Conservation (phyloP, 2,797 vertebrate species). For the Antennarius maculatus region DNA sequence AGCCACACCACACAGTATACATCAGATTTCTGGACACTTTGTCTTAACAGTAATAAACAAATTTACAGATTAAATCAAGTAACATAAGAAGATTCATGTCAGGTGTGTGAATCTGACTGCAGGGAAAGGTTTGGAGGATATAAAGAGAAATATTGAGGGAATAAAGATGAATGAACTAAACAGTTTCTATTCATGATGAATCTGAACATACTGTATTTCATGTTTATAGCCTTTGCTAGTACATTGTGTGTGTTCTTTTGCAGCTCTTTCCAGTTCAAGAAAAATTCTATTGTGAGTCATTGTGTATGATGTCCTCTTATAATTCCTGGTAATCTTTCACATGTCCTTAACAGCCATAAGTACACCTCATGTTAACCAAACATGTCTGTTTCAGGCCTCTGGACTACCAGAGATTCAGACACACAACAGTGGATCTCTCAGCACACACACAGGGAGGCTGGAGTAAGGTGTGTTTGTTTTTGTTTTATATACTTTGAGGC, state of each 20-base stretch:
- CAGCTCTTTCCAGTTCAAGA: neutral
- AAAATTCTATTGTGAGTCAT: neutral
- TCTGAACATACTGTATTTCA: no score
- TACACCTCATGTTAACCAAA: neutral
- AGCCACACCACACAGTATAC: neutral
- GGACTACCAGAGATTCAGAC: constrained; percentile 87
- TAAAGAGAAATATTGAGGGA: no score
- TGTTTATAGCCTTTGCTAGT: no score
- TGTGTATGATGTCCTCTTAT: neutral
- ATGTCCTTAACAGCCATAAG: neutral
- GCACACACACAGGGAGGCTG: constrained; percentile 86
- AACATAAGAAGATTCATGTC: no score
- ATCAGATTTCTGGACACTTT: neutral
- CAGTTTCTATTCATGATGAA: no score
- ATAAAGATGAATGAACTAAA: no score
- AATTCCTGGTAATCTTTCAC: neutral
- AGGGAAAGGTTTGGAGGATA: no score
- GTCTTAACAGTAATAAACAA: no score
- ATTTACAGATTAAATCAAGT: no score
- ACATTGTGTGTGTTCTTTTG: neutral
- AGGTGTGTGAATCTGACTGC: no score
- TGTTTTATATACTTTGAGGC: neutral
- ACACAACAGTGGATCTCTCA: constrained; percentile 78
- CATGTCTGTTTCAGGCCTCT: constrained; percentile 83
- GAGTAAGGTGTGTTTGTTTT: constrained; percentile 84